These are phyloP conservation scores for Thysanoteuthis rhombus DNA, from an alignment of 2,888 invertebrate species.

Conservation along the genomic window DNA sequence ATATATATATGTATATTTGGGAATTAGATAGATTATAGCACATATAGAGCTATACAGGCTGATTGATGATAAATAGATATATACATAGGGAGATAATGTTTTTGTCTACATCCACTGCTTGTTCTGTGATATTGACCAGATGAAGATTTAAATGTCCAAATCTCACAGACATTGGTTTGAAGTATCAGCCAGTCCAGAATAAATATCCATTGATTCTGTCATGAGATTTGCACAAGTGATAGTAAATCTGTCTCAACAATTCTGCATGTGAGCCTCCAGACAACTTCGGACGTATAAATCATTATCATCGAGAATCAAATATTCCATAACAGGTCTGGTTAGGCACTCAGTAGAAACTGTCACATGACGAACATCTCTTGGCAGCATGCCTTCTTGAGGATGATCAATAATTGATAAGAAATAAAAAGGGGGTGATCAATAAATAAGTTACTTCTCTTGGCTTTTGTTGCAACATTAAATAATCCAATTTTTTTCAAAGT, in stretches of 20 bases:
- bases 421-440: too few relatives aligned
- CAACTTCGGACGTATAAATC: neutral
- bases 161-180: neutral
- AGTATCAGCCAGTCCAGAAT: neutral
- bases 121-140: neutral
- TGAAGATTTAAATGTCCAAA: conserved; percentile 12
- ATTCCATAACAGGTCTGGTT: too few relatives aligned
- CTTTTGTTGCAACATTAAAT: too few relatives aligned
- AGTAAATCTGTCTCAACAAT: neutral
- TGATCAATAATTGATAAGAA: too few relatives aligned
- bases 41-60: neutral
- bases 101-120: neutral
- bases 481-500: too few relatives aligned
- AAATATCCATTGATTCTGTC: neutral
- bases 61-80: neutral
- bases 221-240: neutral
- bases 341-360: too few relatives aligned
- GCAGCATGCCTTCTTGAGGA: too few relatives aligned
- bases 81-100: neutral
- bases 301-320: neutral
- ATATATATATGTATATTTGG: too few relatives aligned
- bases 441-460: too few relatives aligned
- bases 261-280: neutral
- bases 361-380: too few relatives aligned
- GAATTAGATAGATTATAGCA: too few relatives aligned